Evolutionary conservation across 2,113 vertebrate species (phyloP), one percentile per base, ranked within the genome.

Genomic region (Crotophaga sulcirostris): DNA sequence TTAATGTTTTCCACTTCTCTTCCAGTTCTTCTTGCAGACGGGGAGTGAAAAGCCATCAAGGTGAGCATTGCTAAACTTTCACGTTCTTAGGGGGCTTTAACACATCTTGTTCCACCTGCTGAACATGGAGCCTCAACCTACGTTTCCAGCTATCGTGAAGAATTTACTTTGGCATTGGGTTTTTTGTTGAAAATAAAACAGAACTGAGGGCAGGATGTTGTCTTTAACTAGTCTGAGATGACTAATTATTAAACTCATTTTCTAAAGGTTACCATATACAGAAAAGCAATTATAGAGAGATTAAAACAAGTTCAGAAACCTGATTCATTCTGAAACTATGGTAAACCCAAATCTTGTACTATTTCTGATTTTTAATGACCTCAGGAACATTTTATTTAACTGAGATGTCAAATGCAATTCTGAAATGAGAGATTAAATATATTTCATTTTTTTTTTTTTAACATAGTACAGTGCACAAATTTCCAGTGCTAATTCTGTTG

Each of bases 281-380:
- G 97, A 96, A 96, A 94, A 92, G 97, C 82, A 94, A 97, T 95
- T 93, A 94, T 77, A 69, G 20, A 59, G 93, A 94, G 96, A 97
- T 96, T 96, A 97, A 95, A 95, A 96, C 90, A 95, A 96, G 92
- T 95, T 94, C 95, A 97, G 97, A 96, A 97, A 97, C 88, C 94
- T 97, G 97, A 98, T 97, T 98, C 98, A 98, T 98, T 97, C 96
- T 90, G 98, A 98, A 98, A 98, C 97, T 95, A 97, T 89, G 47
- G 90, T 88, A 92, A 97, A 95, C 96, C 96, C 93, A 97, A 96
- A 78, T 73, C 88, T 97, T 96, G 96, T 81, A 93, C 79, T 93
- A 97, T 96, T 98, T 98, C 97, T 97, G 95, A 94, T 96, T 97
- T 84, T 66, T 95, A 97, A 96, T 97, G 98, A 97, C 98, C 97